Base-by-base conservation (phyloP, 2,888 invertebrate genomes). In the Mythimna lalbum region DNA sequence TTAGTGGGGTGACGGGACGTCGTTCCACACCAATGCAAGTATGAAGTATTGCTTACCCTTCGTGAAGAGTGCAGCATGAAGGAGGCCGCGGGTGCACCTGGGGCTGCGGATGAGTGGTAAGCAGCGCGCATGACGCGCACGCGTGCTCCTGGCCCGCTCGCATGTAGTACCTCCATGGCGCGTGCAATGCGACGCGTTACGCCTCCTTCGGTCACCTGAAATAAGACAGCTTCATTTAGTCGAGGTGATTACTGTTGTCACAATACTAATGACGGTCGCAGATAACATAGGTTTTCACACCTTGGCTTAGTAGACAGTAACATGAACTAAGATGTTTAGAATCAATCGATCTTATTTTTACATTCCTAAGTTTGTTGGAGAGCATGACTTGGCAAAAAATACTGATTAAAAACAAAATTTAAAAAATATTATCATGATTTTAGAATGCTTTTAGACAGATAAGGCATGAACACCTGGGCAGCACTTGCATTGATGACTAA, bases 111-210 rank as follows among this genome's bases (percentile, higher is more conserved):
- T 63, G 95, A 92, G 87, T 96, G 96, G 86, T 94, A 96, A 0
- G 97, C 91, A 57, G 97, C 97, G 83, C 97, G 97, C 95, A 98
- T 96, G 78, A 98, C 97, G 86, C 97, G 97, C 88, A 98, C 95
- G 43, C 96, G 96, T 61, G 97, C 97, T 10, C 97, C 97, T 57
- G 97, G 97, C 76, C 97, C 97, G 89, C 97, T 97, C 65, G 97
- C 97, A 88, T 97, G 96, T 81, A 97, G 96, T 85, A 98, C 97
- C 92, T 98, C 98, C 95, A 98, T 96, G 0, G 96, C 96, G 2
- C 96, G 94, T 63, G 96, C 95, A 52, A 96, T 95, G 43, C 95
- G 96, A 69, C 96, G 93, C 76, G 95, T 95, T 81, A 96, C 94
- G 10, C 96, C 96, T 21, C 94, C 96, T 82, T 94, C 94, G 52